Base-by-base conservation (phyloP, 2,797 vertebrate species). In the Cichlasoma orientale region DNA sequence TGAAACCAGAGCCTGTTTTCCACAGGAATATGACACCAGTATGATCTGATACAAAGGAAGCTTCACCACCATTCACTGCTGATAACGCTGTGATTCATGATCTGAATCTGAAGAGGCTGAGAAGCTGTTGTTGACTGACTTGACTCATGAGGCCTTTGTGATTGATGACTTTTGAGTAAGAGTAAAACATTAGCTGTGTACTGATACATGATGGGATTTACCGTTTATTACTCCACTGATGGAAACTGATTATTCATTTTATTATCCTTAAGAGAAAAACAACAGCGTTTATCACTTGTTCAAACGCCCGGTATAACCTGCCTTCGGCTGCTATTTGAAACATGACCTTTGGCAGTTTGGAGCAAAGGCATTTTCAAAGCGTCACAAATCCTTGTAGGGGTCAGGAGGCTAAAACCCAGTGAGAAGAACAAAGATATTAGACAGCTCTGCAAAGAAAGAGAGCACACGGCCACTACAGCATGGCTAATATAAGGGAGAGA, bases 1-100 rank as follows among this genome's bases (percentile, higher is more conserved):
- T 92, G 79, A 87, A 92, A 91, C 83, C 41, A 77, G 50, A 82
- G 74, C 74, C 44, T 71, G 54, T 63, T 75, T 79, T 1, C 27
- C 61, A 75, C 61, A 61, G 63, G 82, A 87, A 86, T 86, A 66
- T 86, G 85, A 93, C 85, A 85, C 77, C 56, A 29, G 63, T 61
- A 78, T 79, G 75, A 93, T 91, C 80, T 59, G 50, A 85, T 80
- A 75, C 53, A 74, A 74, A 79, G 0, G 38, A 72, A 47, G 63
- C 41, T 53, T 76, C 41, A 56, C 31, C 50, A 52, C n/a, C 36
- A 25, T 36, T 61, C 47, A 54, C 14, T 72, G 56, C 12, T 75
- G 75, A 78, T 73, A 50, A 70, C 73, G 56, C 56, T 36, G 5
- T 14, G 69, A 89, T 88, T 75, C 55, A 83, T 80, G 78, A 58